Evolutionary conservation across 2,113 vertebrate species (phyloP).

Genomic region (Sebastes fasciatus): DNA sequence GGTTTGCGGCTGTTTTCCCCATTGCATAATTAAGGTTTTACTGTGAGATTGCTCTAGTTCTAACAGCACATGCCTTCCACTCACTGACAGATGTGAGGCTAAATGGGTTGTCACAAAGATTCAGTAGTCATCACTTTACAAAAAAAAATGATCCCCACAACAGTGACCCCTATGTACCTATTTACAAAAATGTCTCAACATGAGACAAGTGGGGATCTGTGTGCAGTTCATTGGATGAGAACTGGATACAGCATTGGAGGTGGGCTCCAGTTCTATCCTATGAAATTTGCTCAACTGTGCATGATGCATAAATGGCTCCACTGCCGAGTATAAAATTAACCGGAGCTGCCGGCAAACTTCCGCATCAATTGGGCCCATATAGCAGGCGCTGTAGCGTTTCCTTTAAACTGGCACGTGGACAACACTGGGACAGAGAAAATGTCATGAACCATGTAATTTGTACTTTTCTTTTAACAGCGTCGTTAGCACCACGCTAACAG

Average conservation of each 20-base stretch:
- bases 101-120: neutral
- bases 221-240: neutral
- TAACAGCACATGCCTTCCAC: neutral
- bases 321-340: neutral
- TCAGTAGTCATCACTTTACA: neutral
- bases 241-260: too few species aligned
- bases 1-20: conserved; percentile 12
- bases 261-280: neutral
- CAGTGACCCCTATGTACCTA: neutral
- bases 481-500: too few species aligned
- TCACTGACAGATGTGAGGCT: neutral
- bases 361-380: too few species aligned
- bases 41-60: conserved; percentile 3
- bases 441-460: neutral
- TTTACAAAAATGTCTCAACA: neutral
- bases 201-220: neutral
- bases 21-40: conserved; percentile 26
- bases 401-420: neutral
- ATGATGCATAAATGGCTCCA: neutral
- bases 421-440: too few species aligned
- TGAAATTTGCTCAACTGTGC: neutral
- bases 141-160: neutral
- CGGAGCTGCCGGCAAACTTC: too few species aligned
- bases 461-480: neutral
- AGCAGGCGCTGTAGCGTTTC: too few species aligned